These are phyloP conservation scores for Triops cancriformis DNA, from an alignment of 1,140 invertebrate species.

Conservation along the genomic window DNA sequence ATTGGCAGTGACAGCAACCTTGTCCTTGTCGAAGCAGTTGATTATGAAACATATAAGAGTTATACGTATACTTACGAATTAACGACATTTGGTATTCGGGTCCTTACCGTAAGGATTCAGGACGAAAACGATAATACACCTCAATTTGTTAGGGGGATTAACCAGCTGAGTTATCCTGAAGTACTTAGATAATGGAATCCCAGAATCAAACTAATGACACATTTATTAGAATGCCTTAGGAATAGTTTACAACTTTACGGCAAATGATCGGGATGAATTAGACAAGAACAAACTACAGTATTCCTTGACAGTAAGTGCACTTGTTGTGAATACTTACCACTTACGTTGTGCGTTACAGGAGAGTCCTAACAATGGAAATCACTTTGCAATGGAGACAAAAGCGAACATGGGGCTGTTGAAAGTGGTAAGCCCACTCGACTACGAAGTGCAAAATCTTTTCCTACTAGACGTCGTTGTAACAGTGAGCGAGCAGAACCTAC, in stretches of 20 bases:
- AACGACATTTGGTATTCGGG: neutral
- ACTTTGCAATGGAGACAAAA: neutral
- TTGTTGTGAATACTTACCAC: neutral
- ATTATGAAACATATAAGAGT: neutral
- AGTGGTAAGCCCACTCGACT: neutral
- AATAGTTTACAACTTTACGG: neutral
- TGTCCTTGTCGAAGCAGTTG: neutral
- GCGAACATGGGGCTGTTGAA: neutral
- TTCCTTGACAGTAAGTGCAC: neutral
- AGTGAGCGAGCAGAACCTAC: neutral
- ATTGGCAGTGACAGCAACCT: neutral
- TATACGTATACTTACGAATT: neutral
- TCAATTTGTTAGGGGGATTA: neutral
- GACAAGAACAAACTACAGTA: neutral
- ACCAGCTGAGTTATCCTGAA: neutral
- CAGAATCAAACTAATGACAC: neutral
- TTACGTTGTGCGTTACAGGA: conserved; percentile 7
- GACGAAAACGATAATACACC: conserved; percentile 22
- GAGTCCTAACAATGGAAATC: too few relatives aligned
- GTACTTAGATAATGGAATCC: neutral
- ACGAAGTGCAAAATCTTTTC: conserved; percentile 9
- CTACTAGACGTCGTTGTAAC: conserved; percentile 6
- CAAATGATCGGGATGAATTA: neutral
- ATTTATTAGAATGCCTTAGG: neutral
- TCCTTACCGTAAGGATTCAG: neutral